Evolutionary conservation across 2,113 vertebrate species (phyloP).

Genomic region (Melanerpes aurifrons): DNA sequence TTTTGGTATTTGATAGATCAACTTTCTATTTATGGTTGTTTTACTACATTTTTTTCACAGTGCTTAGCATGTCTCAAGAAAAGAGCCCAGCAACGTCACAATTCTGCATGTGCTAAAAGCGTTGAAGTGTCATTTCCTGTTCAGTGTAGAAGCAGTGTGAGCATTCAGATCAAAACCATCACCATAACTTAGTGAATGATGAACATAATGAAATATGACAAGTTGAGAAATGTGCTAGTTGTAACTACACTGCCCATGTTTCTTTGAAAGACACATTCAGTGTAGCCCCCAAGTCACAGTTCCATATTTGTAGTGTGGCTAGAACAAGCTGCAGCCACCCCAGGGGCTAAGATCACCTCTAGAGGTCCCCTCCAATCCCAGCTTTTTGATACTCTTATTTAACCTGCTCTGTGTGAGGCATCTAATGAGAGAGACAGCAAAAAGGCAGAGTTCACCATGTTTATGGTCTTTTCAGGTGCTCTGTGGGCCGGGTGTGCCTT

Average conservation of each 20-base stretch:
- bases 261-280: not conserved
- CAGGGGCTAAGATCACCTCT: not conserved
- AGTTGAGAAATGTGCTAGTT: not conserved
- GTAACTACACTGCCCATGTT: not conserved
- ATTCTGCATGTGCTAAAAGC: not conserved
- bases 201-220: not conserved
- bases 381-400: not conserved
- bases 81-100: not conserved
- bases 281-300: not conserved
- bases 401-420: not conserved
- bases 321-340: not conserved
- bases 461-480: not conserved
- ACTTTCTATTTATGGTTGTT: not conserved
- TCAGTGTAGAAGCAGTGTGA: not conserved
- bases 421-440: not conserved
- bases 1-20: not conserved
- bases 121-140: not conserved
- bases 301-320: not conserved
- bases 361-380: not conserved
- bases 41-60: not conserved
- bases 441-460: not conserved
- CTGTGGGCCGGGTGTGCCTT: accelerated
- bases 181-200: not conserved
- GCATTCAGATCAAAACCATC: not conserved
- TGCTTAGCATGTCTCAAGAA: not conserved